These are phyloP conservation scores for Tapirus terrestris DNA, from an alignment of 2,113 vertebrate species.

Conservation along the genomic window DNA sequence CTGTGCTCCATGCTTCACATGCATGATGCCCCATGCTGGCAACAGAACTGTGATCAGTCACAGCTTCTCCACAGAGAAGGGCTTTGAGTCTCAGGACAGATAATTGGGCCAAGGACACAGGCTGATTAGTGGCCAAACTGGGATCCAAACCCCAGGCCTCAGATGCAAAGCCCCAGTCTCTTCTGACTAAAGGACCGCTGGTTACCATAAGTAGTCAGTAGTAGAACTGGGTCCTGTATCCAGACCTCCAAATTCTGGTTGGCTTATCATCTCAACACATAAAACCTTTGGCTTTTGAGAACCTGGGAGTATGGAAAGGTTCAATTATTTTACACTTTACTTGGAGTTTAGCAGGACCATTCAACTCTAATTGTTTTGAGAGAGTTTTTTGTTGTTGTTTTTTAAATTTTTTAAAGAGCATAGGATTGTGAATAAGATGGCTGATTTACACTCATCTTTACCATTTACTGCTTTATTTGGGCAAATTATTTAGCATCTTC, in stretches of 20 bases:
- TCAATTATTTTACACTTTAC: not conserved
- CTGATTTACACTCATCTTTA: not conserved
- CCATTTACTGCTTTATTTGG: not conserved
- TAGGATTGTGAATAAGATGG: no score
- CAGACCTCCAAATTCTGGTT: not conserved
- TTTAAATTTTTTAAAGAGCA: not conserved
- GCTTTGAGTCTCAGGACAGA: rapidly evolving
- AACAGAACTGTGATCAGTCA: rapidly evolving
- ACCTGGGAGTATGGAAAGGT: not conserved
- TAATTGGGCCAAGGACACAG: rapidly evolving
- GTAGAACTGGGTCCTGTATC: rapidly evolving
- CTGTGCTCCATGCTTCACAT: rapidly evolving
- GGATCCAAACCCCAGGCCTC: not conserved
- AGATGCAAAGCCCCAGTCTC: not conserved
- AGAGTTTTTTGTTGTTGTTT: not conserved
- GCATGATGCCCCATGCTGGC: rapidly evolving
- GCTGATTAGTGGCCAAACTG: rapidly evolving
- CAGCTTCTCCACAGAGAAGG: rapidly evolving
- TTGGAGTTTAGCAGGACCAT: not conserved
- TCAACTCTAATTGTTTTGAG: not conserved
- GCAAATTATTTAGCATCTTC: not conserved
- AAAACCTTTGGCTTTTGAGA: not conserved
- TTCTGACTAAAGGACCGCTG: rapidly evolving
- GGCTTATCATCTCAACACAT: no score
- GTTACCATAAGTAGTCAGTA: rapidly evolving